Percentiles rank a stretch among this genome's conserved stretches.
These are phyloP conservation scores for Lepus oiostolus DNA, from an alignment of 2,797 vertebrate genomes.

Conservation along the genomic window DNA sequence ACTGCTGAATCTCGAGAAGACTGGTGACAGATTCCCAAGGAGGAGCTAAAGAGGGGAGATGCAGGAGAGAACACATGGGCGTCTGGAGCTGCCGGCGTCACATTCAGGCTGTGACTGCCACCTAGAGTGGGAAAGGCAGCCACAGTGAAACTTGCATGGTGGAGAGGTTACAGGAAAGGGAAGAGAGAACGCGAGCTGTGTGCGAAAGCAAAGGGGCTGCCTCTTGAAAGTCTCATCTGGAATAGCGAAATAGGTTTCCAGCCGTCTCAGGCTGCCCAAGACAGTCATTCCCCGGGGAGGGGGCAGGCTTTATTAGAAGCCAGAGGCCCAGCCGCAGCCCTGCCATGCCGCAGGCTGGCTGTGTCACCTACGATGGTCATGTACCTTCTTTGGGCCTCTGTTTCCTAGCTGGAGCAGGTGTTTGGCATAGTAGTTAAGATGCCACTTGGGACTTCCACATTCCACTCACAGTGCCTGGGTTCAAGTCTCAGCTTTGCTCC, in stretches of 20 bases:
- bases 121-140: slow-evolving; percentile 81
- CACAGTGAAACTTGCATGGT: not conserved
- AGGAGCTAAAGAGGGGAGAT: not conserved
- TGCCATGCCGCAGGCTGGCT: not conserved
- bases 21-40: not conserved
- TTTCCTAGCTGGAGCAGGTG: not conserved
- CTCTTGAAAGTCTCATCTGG: slow-evolving; percentile 4
- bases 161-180: not conserved
- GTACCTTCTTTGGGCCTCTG: not conserved
- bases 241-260: not conserved
- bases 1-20: not conserved
- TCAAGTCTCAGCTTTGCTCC: too few species aligned
- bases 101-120: slow-evolving; percentile 80
- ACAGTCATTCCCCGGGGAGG: not conserved
- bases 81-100: not conserved
- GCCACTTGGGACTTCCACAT: too few species aligned
- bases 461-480: too few species aligned
- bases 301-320: not conserved
- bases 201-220: not conserved
- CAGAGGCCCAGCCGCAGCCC: too few species aligned
- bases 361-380: not conserved
- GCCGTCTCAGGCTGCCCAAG: not conserved
- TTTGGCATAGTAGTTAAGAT: too few species aligned
- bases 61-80: fast-evolving
- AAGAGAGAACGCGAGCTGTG: not conserved